A percentile compares a stretch with the other conserved stretches of the same genome.
Conservation (phyloP, 2,888 invertebrate species). For the Pristionchus mayeri region DNA sequence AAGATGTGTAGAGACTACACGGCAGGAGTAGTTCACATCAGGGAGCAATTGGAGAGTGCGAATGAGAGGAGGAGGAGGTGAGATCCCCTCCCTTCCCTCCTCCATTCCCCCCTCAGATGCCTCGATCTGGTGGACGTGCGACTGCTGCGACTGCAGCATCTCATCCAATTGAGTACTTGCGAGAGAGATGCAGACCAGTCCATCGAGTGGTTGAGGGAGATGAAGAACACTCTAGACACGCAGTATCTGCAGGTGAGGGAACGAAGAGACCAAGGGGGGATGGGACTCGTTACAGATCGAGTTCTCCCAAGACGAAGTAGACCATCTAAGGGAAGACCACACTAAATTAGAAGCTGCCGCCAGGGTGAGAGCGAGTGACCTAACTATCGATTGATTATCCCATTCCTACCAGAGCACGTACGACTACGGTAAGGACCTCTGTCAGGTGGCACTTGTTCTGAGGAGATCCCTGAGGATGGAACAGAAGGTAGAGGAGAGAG, state of each 20-base stretch:
- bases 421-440: conserved; percentile 86
- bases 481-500: not conserved
- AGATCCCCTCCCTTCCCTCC: not conserved
- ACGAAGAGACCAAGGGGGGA: not conserved
- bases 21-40: conserved; percentile 84
- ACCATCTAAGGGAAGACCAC: conserved; percentile 85
- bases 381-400: not conserved
- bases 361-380: conserved; percentile 80
- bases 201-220: conserved; percentile 85
- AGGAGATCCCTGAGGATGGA: conserved; percentile 83
- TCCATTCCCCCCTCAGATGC: conserved; percentile 73
- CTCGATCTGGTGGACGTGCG: conserved; percentile 85
- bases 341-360: conserved; percentile 87
- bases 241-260: conserved; percentile 54
- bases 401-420: conserved; percentile 83
- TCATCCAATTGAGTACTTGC: conserved; percentile 84
- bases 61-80: conserved; percentile 59
- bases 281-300: conserved; percentile 80
- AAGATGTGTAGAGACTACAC: conserved; percentile 81
- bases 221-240: conserved; percentile 80
- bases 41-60: conserved; percentile 71
- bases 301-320: conserved; percentile 83
- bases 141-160: conserved; percentile 86
- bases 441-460: conserved; percentile 85
- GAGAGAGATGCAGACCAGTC: conserved; percentile 86